Percentiles rank a stretch among this genome's conserved stretches.
These are phyloP conservation scores for Sycon ciliatum DNA, from an alignment of 37 sponge, comb jelly and placozoan species.

Conservation along the genomic window DNA sequence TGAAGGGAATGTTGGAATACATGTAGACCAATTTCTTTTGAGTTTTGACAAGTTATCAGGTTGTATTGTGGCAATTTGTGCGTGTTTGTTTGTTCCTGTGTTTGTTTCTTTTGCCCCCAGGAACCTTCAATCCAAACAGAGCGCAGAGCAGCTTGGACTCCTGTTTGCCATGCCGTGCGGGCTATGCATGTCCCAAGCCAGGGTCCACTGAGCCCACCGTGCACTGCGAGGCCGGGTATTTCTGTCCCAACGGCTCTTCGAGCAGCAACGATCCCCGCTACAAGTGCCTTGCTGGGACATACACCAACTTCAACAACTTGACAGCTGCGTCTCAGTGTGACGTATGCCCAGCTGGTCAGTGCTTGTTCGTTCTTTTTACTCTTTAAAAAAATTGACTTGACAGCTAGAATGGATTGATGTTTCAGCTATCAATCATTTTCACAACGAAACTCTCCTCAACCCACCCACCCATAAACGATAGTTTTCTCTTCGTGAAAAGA, in stretches of 20 bases:
- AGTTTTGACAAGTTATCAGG: no score
- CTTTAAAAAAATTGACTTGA: no score
- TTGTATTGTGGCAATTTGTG: no score
- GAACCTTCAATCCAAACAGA: not conserved
- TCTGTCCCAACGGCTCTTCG: slow-evolving; percentile 13
- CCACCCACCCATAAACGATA: no score
- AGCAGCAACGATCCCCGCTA: not conserved
- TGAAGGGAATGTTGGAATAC: no score
- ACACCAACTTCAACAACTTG: slow-evolving; percentile 25
- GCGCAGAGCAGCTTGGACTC: not conserved
- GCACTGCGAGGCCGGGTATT: slow-evolving; percentile 15
- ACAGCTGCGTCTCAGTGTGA: slow-evolving; percentile 25
- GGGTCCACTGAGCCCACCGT: not conserved
- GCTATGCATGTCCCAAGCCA: not conserved
- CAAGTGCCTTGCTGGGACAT: slow-evolving; percentile 33
- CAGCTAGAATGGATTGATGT: no score
- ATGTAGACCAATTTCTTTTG: no score
- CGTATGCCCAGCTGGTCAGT: slow-evolving; percentile 28
- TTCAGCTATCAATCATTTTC: no score
- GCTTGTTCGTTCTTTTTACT: slow-evolving; percentile 13
- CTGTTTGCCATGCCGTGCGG: not conserved
- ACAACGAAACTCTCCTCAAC: no score
- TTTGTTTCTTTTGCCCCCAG: no score
- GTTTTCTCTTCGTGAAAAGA: no score
- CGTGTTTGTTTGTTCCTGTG: no score